phyloP scores from a whole-genome alignment of 2,888 invertebrate genomes.

The Scaptomyza flava region DNA sequence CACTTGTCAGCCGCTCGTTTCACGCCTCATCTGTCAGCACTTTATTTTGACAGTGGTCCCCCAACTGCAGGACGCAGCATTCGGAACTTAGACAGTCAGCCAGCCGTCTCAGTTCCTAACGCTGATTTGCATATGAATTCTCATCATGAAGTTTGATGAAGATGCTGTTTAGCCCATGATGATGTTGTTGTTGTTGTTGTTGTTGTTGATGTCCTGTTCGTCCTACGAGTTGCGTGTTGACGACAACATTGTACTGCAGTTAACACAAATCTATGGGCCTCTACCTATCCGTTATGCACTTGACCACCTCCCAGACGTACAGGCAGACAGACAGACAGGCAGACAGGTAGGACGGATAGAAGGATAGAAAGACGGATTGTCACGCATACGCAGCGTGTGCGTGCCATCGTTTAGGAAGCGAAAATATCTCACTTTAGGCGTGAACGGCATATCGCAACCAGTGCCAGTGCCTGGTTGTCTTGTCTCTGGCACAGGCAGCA shows the following conservation, averaged over 20 bases:
- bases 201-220: slow-evolving; percentile 18
- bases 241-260: slow-evolving; percentile 57
- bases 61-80: slow-evolving; percentile 1
- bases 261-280: slow-evolving; percentile 69
- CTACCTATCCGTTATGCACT: slow-evolving; percentile 18
- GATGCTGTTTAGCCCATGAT: slow-evolving; percentile 33
- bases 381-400: slow-evolving; percentile 60
- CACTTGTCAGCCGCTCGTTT: slow-evolving; percentile 27
- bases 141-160: slow-evolving; percentile 65
- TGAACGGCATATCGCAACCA: slow-evolving; percentile 27
- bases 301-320: slow-evolving; percentile 33
- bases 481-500: slow-evolving; percentile 13
- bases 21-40: slow-evolving; percentile 38
- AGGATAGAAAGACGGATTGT: slow-evolving; percentile 12
- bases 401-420: slow-evolving; percentile 29
- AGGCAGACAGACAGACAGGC: neutral
- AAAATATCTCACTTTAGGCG: slow-evolving; percentile 41
- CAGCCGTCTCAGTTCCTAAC: slow-evolving; percentile 35
- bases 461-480: slow-evolving; percentile 1
- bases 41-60: slow-evolving; percentile 15
- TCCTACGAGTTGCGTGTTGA: slow-evolving; percentile 41
- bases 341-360: neutral
- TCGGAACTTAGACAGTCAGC: slow-evolving; percentile 3
- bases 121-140: slow-evolving; percentile 71
- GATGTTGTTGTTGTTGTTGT: slow-evolving; percentile 18